A percentile compares a stretch with the other conserved stretches of the same genome.
Evolutionary conservation across 1,140 invertebrate species (phyloP).

Genomic region (Pogonomyrmex barbatus): DNA sequence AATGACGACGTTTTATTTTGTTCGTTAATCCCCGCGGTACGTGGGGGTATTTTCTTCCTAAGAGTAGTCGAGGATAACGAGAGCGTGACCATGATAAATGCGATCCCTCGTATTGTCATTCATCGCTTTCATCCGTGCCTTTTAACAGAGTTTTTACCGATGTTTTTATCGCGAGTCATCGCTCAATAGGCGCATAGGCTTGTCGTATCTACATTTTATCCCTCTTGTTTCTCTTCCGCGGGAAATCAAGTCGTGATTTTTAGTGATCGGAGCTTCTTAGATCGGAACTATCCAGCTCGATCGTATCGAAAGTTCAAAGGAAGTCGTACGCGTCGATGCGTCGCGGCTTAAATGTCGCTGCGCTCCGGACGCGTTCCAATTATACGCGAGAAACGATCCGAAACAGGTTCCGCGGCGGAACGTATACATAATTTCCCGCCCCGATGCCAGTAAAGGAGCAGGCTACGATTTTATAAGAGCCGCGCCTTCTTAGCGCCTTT

Average conservation of each 20-base stretch:
- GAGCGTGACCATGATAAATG: slow-evolving; percentile 36
- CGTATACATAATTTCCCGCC: slow-evolving; percentile 84
- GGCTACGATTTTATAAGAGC: slow-evolving; percentile 84
- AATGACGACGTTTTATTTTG: slow-evolving; percentile 27
- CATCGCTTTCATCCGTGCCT: neutral
- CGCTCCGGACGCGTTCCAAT: slow-evolving; percentile 80
- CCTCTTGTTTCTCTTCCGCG: neutral
- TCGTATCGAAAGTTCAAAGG: slow-evolving; percentile 48
- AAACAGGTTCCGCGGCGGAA: slow-evolving; percentile 83
- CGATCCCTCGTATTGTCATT: neutral
- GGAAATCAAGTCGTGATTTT: slow-evolving; percentile 1
- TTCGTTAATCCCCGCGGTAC: slow-evolving; percentile 14
- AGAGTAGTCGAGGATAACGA: slow-evolving; percentile 27
- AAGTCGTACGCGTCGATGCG: slow-evolving; percentile 53
- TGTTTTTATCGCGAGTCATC: neutral
- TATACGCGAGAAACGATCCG: slow-evolving; percentile 81
- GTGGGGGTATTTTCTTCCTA: slow-evolving; percentile 28
- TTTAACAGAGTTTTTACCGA: neutral
- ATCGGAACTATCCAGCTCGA: neutral
- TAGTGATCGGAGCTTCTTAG: neutral
- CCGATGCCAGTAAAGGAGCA: slow-evolving; percentile 81
- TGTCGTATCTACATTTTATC: neutral
- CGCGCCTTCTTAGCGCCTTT: slow-evolving; percentile 83
- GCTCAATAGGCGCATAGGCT: neutral
- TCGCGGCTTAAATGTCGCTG: slow-evolving; percentile 61